Base-by-base conservation (phyloP, 2,797 vertebrate species). In the Pangasius sanitwongsei region DNA sequence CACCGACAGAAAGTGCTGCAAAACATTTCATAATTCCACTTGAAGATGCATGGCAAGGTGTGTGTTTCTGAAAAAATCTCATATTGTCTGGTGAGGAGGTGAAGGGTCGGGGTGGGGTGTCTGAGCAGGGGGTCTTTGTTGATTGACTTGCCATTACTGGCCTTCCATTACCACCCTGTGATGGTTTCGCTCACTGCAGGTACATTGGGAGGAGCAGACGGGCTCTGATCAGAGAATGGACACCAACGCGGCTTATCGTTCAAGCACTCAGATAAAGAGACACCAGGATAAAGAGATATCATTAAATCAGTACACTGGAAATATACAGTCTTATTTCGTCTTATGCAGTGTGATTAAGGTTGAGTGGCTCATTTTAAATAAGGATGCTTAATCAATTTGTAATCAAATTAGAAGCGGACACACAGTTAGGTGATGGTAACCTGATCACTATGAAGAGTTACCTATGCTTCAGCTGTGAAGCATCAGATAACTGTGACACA, bases 121-220 rank as follows among this genome's bases (percentile, higher is more conserved):
- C n/a, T 41, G 48, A 53, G 59, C 25, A 44, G 31, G 16, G 23
- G 92, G 89, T 91, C 91, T 90, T 69, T 94, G 95, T 94, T 94
- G 94, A 96, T 95, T 93, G 92, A 83, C 61, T 87, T 90, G 86
- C 93, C 94, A 95, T 95, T 95, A 95, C 93, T 90, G 92, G 90
- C 92, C 92, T 92, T 91, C 94, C 94, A 94, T 95, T 95, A 93
- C 85, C 87, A 94, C 89, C 63, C 91, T 92, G 80, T 69, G 15
- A 44, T 59, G 28, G 7, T 75, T 50, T 59, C 48, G 12, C 67
- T 48, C 82, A 34, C 31, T 86, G 87, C 69, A 91, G 90, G 83
- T 90, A 69, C 63, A 84, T 6, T 89, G 90, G 90, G 91, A 90
- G 94, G 94, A 88, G 72, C 93, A 91, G 89, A 75, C 92, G 87